Conservation (phyloP, 2,797 vertebrate genomes). For the Microctenopoma lineatum region DNA sequence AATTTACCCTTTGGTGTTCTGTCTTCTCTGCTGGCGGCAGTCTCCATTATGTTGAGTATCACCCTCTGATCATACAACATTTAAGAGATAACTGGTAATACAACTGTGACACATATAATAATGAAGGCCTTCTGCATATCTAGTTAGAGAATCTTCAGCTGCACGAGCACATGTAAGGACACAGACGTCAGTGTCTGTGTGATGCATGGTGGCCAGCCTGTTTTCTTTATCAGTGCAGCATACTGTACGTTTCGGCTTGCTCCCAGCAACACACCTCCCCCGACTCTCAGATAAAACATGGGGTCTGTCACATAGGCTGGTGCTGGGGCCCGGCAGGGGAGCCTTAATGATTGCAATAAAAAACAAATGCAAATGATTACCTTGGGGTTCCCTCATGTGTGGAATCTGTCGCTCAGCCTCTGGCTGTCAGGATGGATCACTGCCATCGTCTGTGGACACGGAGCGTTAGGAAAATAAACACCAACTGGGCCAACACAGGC, state of each 20-base stretch:
- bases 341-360: conserved; percentile 83
- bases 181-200: conserved; percentile 61
- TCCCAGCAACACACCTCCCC: conserved; percentile 75
- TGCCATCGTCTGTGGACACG: conserved; percentile 74
- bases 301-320: conserved; percentile 77
- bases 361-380: conserved; percentile 85
- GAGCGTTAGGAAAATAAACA: conserved; percentile 77
- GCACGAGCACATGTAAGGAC: conserved; percentile 42
- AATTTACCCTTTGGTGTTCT: conserved; percentile 26
- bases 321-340: conserved; percentile 73
- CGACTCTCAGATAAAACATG: conserved; percentile 81
- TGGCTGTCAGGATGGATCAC: conserved; percentile 80
- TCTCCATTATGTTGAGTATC: conserved; percentile 24
- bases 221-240: conserved; percentile 69
- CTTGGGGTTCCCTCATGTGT: conserved; percentile 80
- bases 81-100: conserved; percentile 41
- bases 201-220: conserved; percentile 64
- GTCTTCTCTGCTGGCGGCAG: conserved; percentile 16
- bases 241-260: conserved; percentile 69
- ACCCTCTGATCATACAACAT: conserved; percentile 38
- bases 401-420: conserved; percentile 79
- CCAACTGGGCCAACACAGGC: conserved; percentile 67
- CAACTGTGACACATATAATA: conserved; percentile 40
- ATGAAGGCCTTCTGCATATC: conserved; percentile 50
- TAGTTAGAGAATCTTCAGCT: conserved; percentile 51